These are phyloP conservation scores for Conchocele bisecta DNA, from an alignment of 2,888 invertebrate species.

Conservation along the genomic window DNA sequence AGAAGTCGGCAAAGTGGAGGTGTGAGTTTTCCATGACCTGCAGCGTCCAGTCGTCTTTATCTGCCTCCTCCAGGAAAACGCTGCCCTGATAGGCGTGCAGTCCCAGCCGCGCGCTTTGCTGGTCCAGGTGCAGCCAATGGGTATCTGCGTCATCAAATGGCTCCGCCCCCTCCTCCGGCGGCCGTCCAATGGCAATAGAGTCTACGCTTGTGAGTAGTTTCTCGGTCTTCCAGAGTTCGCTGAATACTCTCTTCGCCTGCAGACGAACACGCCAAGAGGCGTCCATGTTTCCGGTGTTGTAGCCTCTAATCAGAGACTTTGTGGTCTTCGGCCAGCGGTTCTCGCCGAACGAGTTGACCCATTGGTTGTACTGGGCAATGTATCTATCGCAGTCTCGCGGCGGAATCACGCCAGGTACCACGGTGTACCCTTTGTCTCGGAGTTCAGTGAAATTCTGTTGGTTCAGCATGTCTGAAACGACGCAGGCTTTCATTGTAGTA, in stretches of 20 bases:
- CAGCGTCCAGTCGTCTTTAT: slow-evolving; percentile 64
- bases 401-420: slow-evolving; percentile 42
- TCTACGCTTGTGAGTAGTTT: slow-evolving; percentile 70
- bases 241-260: slow-evolving; percentile 61
- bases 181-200: slow-evolving; percentile 64
- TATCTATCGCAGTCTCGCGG: slow-evolving; percentile 40
- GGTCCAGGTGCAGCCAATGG: slow-evolving; percentile 69
- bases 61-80: slow-evolving; percentile 66
- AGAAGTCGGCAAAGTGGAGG: slow-evolving; percentile 53
- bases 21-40: slow-evolving; percentile 66
- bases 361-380: slow-evolving; percentile 40
- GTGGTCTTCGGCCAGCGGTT: slow-evolving; percentile 8
- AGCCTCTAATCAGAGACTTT: slow-evolving; percentile 59
- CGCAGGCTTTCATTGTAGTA: too few species aligned
- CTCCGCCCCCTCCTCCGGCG: slow-evolving; percentile 60
- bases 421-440: slow-evolving; percentile 49
- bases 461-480: too few species aligned
- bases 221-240: slow-evolving; percentile 66
- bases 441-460: slow-evolving; percentile 37
- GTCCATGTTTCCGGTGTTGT: slow-evolving; percentile 61
- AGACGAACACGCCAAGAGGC: slow-evolving; percentile 63
- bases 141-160: slow-evolving; percentile 20
- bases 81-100: slow-evolving; percentile 73
- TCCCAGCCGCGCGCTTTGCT: slow-evolving; percentile 55
- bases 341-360: slow-evolving; percentile 38